Evolutionary conservation across 2,797 vertebrate species (phyloP).

Genomic region (Graptemys geographica): DNA sequence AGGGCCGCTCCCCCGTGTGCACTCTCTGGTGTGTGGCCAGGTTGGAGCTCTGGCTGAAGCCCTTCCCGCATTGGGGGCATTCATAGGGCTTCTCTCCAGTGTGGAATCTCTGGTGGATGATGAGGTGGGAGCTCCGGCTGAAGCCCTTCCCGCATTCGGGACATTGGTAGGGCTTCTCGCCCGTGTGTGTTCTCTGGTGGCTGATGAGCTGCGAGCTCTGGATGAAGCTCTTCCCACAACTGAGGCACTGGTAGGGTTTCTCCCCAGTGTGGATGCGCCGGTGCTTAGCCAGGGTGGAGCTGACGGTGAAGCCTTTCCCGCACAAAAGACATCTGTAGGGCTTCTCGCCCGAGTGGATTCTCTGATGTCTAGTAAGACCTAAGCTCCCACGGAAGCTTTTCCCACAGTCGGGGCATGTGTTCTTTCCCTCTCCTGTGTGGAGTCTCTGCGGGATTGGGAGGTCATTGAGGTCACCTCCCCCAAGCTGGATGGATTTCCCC

Average conservation of each 20-base stretch:
- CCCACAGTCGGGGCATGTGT: not conserved
- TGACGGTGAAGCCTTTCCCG: not conserved
- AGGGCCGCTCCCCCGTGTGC: no score
- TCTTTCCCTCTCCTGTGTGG: not conserved
- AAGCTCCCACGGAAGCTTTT: not conserved
- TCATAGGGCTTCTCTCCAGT: no score
- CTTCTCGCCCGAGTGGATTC: not conserved
- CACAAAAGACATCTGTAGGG: not conserved
- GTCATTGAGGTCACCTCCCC: no score
- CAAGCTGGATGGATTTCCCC: no score
- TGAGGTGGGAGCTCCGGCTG: no score
- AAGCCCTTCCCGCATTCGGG: no score
- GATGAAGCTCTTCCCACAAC: no score
- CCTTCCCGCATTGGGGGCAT: no score
- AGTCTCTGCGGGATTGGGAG: not conserved
- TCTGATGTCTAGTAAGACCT: not conserved
- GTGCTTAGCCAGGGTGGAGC: not conserved
- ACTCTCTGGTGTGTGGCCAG: slow-evolving; percentile 19
- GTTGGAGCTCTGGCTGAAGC: slow-evolving; percentile 45
- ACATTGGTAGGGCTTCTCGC: no score
- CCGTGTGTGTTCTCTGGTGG: not conserved
- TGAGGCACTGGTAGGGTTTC: not conserved
- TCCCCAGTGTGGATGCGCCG: not conserved
- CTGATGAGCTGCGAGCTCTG: no score
- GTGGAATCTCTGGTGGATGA: no score